These are phyloP conservation scores for Tetheella fluctuosa DNA, from an alignment of 2,888 invertebrate species.

Conservation along the genomic window DNA sequence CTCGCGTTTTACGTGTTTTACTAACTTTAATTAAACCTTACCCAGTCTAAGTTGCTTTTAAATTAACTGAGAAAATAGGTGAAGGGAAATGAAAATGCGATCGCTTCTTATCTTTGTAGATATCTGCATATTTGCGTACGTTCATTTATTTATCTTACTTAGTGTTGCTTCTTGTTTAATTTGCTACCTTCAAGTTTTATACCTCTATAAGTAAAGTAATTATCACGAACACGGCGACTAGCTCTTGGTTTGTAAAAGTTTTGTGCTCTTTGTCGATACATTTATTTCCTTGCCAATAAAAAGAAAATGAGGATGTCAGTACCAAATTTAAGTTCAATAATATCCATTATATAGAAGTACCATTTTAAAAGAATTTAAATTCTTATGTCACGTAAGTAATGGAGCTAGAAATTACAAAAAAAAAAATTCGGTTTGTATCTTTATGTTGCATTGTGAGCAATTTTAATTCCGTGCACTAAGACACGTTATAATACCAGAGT, in stretches of 20 bases:
- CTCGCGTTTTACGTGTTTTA: constrained; percentile 11
- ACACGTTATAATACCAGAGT: too few species aligned
- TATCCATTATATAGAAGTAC: not conserved
- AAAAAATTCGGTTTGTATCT: too few species aligned
- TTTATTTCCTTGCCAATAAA: not conserved
- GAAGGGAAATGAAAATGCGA: constrained; percentile 41
- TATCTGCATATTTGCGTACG: not conserved
- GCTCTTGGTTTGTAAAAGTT: not conserved
- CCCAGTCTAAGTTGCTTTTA: constrained; percentile 26
- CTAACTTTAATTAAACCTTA: constrained; percentile 45
- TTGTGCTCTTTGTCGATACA: not conserved
- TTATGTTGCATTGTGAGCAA: too few species aligned
- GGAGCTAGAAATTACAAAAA: too few species aligned
- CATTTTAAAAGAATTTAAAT: too few species aligned
- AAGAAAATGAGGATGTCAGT: not conserved
- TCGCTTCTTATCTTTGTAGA: not conserved
- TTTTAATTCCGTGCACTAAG: too few species aligned
- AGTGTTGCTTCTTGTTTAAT: not conserved
- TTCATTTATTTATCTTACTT: not conserved
- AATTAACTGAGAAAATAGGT: constrained; percentile 32
- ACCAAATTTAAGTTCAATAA: not conserved
- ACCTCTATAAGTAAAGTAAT: not conserved
- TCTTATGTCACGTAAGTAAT: too few species aligned
- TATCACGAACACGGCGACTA: not conserved
- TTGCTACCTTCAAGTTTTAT: not conserved